Conservation (phyloP, 2,113 vertebrate genomes). For the Trichechus manatus region DNA sequence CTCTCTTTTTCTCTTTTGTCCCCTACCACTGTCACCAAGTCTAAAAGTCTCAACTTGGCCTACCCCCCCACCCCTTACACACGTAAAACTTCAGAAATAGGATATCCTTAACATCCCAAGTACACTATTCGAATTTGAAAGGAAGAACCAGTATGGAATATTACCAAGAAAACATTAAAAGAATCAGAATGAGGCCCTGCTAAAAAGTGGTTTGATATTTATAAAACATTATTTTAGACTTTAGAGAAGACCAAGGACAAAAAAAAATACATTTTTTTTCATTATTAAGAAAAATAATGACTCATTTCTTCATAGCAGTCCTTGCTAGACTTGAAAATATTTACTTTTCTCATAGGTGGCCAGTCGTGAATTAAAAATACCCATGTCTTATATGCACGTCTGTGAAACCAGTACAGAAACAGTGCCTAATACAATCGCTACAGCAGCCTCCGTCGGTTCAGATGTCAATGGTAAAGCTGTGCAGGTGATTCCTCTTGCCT, state of each 20-base stretch:
- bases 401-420: conserved; percentile 92
- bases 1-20: neutral
- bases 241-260: neutral
- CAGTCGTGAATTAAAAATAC: conserved; percentile 92
- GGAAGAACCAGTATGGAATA: neutral
- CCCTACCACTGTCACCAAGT: neutral
- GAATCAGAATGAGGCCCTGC: neutral
- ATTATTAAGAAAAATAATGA: conserved; percentile 36
- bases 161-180: neutral
- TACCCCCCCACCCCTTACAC: neutral
- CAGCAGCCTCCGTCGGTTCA: conserved; percentile 91
- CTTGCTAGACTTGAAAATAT: neutral
- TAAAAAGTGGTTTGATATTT: neutral
- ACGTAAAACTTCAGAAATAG: neutral
- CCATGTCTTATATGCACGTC: conserved; percentile 90
- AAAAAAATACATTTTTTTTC: neutral
- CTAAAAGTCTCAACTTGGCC: neutral
- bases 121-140: neutral
- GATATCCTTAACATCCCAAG: neutral
- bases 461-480: conserved; percentile 95
- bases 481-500: conserved; percentile 86
- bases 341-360: conserved; percentile 89
- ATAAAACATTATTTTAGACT: neutral
- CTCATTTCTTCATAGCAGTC: conserved; percentile 34
- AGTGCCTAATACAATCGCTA: conserved; percentile 91